Percentiles rank a stretch among this genome's conserved stretches.
Evolutionary conservation across 30 jellyfish, hydroid and myxozoan genomes (phyloP).

Genomic region (Catostylus mosaicus): DNA sequence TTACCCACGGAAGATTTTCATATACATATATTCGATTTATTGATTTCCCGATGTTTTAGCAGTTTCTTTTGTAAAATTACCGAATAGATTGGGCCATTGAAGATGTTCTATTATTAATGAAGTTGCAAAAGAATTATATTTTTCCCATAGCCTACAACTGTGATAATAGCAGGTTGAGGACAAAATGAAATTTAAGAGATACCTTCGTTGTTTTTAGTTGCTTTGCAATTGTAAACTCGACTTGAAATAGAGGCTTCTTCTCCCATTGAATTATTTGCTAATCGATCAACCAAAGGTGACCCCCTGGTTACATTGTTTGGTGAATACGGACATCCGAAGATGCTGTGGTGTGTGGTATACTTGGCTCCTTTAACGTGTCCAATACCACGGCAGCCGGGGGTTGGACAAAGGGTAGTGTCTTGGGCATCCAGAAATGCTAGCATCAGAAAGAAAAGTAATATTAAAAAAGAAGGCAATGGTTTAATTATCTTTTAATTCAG

Average conservation of each 20-base stretch:
- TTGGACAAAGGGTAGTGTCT: slow-evolving; percentile 85
- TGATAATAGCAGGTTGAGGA: no score
- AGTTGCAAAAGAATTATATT: no score
- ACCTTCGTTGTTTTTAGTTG: slow-evolving; percentile 37
- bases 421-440: slow-evolving; percentile 85
- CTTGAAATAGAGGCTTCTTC: slow-evolving; percentile 88
- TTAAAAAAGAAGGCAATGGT: neutral
- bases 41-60: no score
- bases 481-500: no score
- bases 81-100: no score
- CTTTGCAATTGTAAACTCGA: slow-evolving; percentile 50
- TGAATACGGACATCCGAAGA: slow-evolving; percentile 98
- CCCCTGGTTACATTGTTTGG: slow-evolving; percentile 86
- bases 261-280: slow-evolving; percentile 89
- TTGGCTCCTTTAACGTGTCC: slow-evolving; percentile 98
- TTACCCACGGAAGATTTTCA: no score
- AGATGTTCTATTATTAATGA: no score
- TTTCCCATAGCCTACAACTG: no score
- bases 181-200: neutral
- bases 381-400: slow-evolving; percentile 97
- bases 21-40: no score
- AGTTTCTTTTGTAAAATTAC: no score
- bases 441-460: neutral
- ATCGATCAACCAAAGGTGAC: slow-evolving; percentile 96
- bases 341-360: slow-evolving; percentile 98